These are phyloP conservation scores for Malurus cyaneus DNA, from an alignment of 2,113 vertebrate genomes.

Conservation along the genomic window DNA sequence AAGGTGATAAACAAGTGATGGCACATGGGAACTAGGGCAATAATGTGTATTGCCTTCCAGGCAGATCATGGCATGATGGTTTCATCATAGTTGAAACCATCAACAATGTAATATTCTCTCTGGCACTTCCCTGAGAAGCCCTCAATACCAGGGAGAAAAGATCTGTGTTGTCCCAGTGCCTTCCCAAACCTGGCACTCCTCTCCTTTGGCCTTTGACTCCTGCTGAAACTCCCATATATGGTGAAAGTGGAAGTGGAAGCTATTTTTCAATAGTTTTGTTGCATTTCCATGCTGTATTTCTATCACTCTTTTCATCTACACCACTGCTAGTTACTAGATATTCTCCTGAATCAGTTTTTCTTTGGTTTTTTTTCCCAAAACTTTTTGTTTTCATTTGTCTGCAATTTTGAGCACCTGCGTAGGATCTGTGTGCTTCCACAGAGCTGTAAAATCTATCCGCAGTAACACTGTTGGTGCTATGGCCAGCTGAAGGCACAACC, in stretches of 20 bases:
- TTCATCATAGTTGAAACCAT: neutral
- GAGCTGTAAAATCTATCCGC: neutral
- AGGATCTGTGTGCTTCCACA: neutral
- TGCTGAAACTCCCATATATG: neutral
- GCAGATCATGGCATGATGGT: too few relatives aligned
- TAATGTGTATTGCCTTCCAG: neutral
- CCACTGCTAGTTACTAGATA: neutral
- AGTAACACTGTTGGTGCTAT: accelerated
- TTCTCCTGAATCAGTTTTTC: neutral
- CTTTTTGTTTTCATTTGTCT: neutral
- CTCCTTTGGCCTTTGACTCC: neutral
- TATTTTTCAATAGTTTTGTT: neutral
- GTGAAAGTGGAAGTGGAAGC: neutral
- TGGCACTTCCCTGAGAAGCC: neutral
- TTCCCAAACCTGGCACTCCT: accelerated
- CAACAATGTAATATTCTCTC: neutral
- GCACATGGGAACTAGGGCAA: neutral
- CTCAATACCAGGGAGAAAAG: neutral
- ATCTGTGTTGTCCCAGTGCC: neutral
- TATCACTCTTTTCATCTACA: neutral
- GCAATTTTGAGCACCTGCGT: neutral
- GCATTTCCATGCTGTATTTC: neutral
- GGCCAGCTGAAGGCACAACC: neutral
- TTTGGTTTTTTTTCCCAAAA: neutral
- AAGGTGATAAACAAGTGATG: neutral